Conservation (phyloP, 2,797 vertebrate genomes). For the Scyliorhinus canicula region DNA sequence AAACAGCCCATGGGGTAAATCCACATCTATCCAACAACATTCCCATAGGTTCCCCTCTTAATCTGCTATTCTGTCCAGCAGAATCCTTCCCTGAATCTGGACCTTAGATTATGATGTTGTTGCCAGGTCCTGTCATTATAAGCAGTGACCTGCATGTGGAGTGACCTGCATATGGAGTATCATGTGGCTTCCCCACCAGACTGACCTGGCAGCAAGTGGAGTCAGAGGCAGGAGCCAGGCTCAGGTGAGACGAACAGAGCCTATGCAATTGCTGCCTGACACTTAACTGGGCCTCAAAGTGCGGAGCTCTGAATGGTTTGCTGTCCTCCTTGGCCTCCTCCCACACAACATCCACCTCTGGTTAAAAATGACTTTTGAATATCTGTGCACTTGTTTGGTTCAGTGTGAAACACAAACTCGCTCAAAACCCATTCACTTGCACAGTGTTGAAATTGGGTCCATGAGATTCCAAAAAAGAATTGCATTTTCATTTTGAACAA, state of each 20-base stretch:
- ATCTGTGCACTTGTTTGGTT: background rate
- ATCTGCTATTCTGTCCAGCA: background rate
- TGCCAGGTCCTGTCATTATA: background rate
- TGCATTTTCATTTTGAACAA: background rate
- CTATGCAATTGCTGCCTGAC: background rate
- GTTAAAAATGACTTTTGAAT: background rate
- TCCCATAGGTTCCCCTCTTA: background rate
- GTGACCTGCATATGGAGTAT: background rate
- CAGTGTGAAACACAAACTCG: background rate
- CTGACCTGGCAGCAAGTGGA: background rate
- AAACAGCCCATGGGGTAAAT: background rate
- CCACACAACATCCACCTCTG: background rate
- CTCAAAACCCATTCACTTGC: background rate
- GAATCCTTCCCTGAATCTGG: background rate
- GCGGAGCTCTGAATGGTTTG: background rate
- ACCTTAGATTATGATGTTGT: background rate
- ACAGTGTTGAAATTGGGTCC: background rate
- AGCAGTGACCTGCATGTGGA: background rate
- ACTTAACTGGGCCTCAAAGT: background rate
- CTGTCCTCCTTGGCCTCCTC: background rate
- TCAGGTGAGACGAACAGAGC: background rate
- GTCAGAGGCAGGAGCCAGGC: background rate
- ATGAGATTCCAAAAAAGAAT: background rate
- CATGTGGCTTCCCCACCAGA: background rate
- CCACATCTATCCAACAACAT: background rate